Evolutionary conservation across 2,888 invertebrate species (phyloP).

Genomic region (Helleia helle): DNA sequence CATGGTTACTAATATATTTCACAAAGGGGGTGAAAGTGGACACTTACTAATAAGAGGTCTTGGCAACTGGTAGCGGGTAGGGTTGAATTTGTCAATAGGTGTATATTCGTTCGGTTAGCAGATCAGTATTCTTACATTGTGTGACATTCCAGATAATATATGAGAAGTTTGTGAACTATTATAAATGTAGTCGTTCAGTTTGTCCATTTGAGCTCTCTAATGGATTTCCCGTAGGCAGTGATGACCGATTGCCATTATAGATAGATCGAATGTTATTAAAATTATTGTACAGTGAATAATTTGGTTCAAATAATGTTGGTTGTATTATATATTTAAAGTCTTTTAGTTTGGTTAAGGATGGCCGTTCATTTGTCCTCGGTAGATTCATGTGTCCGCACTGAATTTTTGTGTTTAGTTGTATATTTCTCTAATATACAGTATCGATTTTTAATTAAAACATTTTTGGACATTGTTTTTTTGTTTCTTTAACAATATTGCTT

Average conservation of each 20-base stretch:
- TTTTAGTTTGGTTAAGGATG: slow-evolving; percentile 1
- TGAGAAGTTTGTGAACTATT: slow-evolving; percentile 25
- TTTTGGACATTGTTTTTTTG: slow-evolving; percentile 9
- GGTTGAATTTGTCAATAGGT: slow-evolving; percentile 36
- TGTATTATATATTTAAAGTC: slow-evolving; percentile 26
- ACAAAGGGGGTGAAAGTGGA: slow-evolving; percentile 57
- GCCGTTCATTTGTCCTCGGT: background rate
- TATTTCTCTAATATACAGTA: slow-evolving; percentile 2
- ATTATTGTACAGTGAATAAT: background rate
- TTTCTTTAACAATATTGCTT: slow-evolving; percentile 31
- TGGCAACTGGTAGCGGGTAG: slow-evolving; percentile 10
- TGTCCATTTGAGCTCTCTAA: slow-evolving; percentile 25
- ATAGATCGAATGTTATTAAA: slow-evolving; percentile 8
- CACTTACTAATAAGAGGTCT: slow-evolving; percentile 12
- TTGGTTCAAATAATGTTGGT: slow-evolving; percentile 38
- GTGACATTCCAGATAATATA: slow-evolving; percentile 69
- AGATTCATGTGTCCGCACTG: slow-evolving; percentile 1
- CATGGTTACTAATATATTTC: slow-evolving; percentile 30
- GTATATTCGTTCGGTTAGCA: slow-evolving; percentile 61
- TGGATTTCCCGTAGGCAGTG: slow-evolving; percentile 5
- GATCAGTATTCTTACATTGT: slow-evolving; percentile 72
- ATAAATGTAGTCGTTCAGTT: slow-evolving; percentile 17
- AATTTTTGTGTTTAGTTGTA: slow-evolving; percentile 5
- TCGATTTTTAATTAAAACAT: slow-evolving; percentile 3
- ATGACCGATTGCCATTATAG: slow-evolving; percentile 5